A percentile compares a stretch with the other conserved stretches of the same genome.
Conservation (phyloP, 2,888 invertebrate species). For the Platynereis dumerilii region DNA sequence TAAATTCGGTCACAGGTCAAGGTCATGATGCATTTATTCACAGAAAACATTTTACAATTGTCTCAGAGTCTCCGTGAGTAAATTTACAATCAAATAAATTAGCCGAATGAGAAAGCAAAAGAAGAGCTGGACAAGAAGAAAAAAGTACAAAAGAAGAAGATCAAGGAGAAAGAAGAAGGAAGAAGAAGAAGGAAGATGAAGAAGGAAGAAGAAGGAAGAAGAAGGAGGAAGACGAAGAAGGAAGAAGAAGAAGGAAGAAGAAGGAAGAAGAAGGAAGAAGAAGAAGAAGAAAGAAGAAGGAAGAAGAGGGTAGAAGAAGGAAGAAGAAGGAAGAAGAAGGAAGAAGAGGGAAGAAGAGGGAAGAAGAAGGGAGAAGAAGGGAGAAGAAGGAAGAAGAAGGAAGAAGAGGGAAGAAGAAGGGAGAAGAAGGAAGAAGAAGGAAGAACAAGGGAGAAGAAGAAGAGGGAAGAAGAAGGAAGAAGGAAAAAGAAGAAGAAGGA, state of each 20-base stretch:
- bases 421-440: not conserved
- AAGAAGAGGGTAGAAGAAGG: not conserved
- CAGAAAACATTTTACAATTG: too few species aligned
- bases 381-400: not conserved
- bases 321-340: not conserved
- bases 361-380: not conserved
- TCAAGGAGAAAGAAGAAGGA: too few species aligned
- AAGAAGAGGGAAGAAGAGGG: not conserved
- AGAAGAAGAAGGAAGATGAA: too few species aligned
- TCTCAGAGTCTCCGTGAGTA: too few species aligned
- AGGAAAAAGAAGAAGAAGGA: not conserved
- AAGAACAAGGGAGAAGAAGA: constrained; percentile 6
- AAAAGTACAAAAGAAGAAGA: too few species aligned
- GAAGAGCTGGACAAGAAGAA: too few species aligned
- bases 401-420: not conserved
- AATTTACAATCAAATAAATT: too few species aligned
- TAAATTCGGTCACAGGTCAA: too few species aligned
- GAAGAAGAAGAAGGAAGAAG: not conserved
- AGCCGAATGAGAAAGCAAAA: too few species aligned
- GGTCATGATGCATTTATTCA: too few species aligned
- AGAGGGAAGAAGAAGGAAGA: not conserved
- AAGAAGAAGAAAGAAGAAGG: not conserved
- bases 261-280: not conserved
- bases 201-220: too few species aligned
- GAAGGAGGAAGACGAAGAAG: too few species aligned